Base-by-base conservation (phyloP, 2,888 invertebrate genomes). In the Ptilodon capucinus region DNA sequence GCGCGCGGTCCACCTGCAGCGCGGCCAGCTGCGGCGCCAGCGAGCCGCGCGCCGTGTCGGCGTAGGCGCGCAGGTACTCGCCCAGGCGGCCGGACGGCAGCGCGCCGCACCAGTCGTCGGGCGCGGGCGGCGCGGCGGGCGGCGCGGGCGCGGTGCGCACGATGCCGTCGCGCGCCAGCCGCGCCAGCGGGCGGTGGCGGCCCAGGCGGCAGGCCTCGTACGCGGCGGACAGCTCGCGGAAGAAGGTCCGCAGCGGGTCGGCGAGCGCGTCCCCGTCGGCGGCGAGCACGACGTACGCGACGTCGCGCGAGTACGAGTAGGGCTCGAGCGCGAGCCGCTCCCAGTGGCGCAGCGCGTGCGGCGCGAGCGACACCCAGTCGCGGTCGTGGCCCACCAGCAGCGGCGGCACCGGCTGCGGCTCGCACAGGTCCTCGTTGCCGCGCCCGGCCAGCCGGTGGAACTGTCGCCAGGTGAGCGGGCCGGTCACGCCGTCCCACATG, bases 401-500 rank as follows among this genome's bases (percentile, higher is more conserved):
- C 4, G 97, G 96, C 17, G 99, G 99, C 70, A 99, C 97, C 0
- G 99, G 98, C 84, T 99, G 99, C 28, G 99, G 98, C 79, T 98
- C 98, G 88, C 98, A 98, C 57, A 97, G 95, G 80, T 98, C 98
- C 79, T 97, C 97, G 46, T 97, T 97, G 46, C 97, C 98, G 77
- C 98, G 93, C 7, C 98, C 98, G 34, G 98, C 98, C 52, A 99
- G 92, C 51, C 97, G 94, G 92, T 98, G 99, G 89, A 99, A 99
- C 83, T 99, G 98, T 44, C 98, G 93, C 99, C 99, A 99, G 1
- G 99, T 99, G 11, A 99, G 93, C 23, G 99, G 99, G 0, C 99
- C 99, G 58, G 97, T 95, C 35, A 99, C 97, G 44, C 98, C 97
- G 83, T 99, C 98, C 96, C 98, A 98, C 87, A 97, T 93, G 62